phyloP scores from a whole-genome alignment of 2,113 vertebrate genomes.

The Spizaetus ornatus region DNA sequence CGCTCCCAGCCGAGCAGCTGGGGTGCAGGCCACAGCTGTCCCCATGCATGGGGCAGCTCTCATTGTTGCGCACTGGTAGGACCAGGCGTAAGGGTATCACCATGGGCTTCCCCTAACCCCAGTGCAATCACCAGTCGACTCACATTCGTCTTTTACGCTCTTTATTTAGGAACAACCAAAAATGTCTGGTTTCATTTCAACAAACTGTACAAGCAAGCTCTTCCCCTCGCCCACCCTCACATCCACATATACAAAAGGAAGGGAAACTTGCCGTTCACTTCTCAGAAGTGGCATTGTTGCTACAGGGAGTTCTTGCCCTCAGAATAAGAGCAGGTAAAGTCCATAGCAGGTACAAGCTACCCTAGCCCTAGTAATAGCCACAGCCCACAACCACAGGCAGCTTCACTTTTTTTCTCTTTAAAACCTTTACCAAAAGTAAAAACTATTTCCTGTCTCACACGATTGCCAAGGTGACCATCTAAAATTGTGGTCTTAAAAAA shows the following conservation, averaged over 20 bases:
- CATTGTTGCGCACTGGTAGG: too few relatives aligned
- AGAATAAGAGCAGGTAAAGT: constrained; percentile 56
- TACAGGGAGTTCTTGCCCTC: constrained; percentile 71
- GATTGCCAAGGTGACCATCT: constrained; percentile 46
- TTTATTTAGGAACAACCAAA: constrained; percentile 80
- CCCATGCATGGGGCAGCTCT: accelerated
- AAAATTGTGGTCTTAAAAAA: constrained; percentile 43
- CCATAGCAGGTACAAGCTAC: constrained; percentile 44
- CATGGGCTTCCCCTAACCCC: not conserved
- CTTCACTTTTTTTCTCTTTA: constrained; percentile 41
- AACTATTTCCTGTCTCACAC: constrained; percentile 33
- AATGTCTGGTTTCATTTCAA: constrained; percentile 74
- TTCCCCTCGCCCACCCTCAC: constrained; percentile 69
- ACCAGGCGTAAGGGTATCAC: not conserved
- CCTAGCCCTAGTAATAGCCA: constrained; percentile 54
- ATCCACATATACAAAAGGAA: constrained; percentile 79
- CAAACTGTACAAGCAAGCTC: constrained; percentile 76
- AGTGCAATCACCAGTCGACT: not conserved
- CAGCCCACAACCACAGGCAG: constrained; percentile 57
- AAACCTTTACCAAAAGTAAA: constrained; percentile 51
- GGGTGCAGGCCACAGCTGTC: not conserved
- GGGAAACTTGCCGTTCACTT: constrained; percentile 80
- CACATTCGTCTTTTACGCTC: not conserved
- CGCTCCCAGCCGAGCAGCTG: not conserved
- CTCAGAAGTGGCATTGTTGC: constrained; percentile 80